These are phyloP conservation scores for Ruditapes philippinarum DNA, from an alignment of 1,140 invertebrate species.

Conservation along the genomic window DNA sequence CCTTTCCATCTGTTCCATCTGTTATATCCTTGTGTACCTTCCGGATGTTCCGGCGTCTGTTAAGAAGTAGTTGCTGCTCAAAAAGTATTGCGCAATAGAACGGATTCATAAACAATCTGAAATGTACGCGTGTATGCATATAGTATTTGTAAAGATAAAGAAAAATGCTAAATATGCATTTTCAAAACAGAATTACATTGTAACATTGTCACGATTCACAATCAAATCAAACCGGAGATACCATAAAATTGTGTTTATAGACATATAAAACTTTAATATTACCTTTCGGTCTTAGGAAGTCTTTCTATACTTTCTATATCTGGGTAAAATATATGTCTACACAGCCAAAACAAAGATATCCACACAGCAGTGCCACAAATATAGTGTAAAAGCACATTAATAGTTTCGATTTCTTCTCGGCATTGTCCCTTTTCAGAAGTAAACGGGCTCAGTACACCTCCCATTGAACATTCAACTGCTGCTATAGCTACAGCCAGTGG, in stretches of 20 bases:
- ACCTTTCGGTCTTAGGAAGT: slow-evolving; percentile 58
- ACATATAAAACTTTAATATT: neutral
- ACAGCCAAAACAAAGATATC: slow-evolving; percentile 47
- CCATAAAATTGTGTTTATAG: no score
- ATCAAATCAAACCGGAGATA: no score
- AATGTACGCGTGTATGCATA: no score
- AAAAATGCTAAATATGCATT: no score
- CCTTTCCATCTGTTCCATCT: neutral
- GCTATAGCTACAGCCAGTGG: slow-evolving; percentile 18
- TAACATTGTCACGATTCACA: no score
- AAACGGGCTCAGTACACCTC: neutral
- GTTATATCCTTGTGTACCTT: slow-evolving; percentile 15
- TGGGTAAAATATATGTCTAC: slow-evolving; percentile 55
- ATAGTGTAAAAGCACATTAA: no score
- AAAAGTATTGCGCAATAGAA: slow-evolving; percentile 58
- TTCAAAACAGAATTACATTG: no score
- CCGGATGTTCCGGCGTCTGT: slow-evolving; percentile 46
- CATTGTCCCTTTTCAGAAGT: neutral
- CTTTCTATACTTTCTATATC: slow-evolving; percentile 32
- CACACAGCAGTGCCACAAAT: neutral
- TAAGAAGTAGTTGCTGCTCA: slow-evolving; percentile 53
- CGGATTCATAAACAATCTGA: slow-evolving; percentile 59
- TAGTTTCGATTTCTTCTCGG: neutral
- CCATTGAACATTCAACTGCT: neutral
- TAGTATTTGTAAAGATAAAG: no score